Conservation (phyloP, 2,113 vertebrate genomes). For the Carlito syrichta region DNA sequence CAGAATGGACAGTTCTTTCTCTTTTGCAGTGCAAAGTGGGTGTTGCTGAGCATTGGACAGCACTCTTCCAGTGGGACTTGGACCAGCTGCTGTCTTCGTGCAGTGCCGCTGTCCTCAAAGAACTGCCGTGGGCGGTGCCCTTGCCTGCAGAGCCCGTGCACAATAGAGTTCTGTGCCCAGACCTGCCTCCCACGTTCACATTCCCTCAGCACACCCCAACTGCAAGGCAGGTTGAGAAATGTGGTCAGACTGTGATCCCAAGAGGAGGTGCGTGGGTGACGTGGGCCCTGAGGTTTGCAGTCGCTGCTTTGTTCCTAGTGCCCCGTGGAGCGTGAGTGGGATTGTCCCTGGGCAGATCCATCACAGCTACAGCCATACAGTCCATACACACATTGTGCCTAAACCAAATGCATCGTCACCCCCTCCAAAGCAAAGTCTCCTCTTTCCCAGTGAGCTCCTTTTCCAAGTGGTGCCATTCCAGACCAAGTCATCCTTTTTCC, state of each 20-base stretch:
- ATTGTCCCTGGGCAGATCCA: background rate
- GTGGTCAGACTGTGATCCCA: background rate
- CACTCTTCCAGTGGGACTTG: background rate
- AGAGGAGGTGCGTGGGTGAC: background rate
- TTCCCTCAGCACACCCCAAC: rapidly evolving
- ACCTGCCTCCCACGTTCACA: background rate
- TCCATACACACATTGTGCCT: background rate
- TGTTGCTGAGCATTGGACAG: background rate
- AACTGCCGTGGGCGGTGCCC: background rate
- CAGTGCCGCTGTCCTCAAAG: background rate
- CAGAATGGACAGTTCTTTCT: background rate
- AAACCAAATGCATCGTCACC: background rate
- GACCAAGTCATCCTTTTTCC: background rate
- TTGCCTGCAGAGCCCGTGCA: background rate
- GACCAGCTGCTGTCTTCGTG: background rate
- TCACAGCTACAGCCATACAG: background rate
- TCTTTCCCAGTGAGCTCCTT: too few relatives aligned
- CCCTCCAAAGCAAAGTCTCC: background rate
- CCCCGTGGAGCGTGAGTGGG: background rate
- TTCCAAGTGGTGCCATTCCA: background rate
- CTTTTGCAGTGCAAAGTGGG: background rate
- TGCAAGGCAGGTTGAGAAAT: background rate
- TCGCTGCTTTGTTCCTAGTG: background rate
- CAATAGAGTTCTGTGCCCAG: background rate
- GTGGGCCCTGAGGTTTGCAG: background rate